phyloP scores from a whole-genome alignment of 2,888 invertebrate species.

The Polymixis flavicincta region DNA sequence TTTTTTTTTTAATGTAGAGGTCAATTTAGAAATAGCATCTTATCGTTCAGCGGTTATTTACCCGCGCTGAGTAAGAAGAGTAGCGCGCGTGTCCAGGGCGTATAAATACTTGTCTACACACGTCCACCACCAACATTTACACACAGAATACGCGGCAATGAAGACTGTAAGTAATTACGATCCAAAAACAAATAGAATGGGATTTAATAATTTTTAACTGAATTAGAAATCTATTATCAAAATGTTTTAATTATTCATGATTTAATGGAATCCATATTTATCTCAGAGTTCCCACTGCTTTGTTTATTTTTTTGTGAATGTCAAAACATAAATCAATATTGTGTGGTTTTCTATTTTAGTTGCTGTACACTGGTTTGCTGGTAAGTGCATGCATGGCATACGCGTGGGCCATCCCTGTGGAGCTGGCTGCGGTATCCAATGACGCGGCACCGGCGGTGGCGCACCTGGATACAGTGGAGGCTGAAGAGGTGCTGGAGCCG shows the following conservation, averaged over 20 bases:
- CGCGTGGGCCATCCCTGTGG: constrained; percentile 72
- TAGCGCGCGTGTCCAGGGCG: constrained; percentile 41
- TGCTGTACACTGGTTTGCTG: constrained; percentile 72
- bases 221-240: too few relatives aligned
- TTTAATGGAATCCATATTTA: too few relatives aligned
- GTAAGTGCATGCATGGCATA: constrained; percentile 77
- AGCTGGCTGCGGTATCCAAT: constrained; percentile 63
- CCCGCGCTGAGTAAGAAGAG: constrained; percentile 74
- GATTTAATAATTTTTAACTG: too few relatives aligned
- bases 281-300: neutral
- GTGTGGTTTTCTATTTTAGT: constrained; percentile 65
- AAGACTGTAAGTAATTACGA: constrained; percentile 80
- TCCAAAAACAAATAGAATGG: neutral
- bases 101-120: constrained; percentile 78
- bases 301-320: neutral
- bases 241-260: too few relatives aligned
- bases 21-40: constrained; percentile 14
- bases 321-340: neutral
- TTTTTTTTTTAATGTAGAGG: neutral
- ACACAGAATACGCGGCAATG: constrained; percentile 77
- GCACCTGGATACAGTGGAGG: constrained; percentile 37
- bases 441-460: constrained; percentile 29
- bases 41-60: constrained; percentile 75
- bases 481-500: constrained; percentile 48
- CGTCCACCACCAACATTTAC: constrained; percentile 68